phyloP scores from a whole-genome alignment of 1,140 invertebrate genomes.

The Doryteuthis pealeii region DNA sequence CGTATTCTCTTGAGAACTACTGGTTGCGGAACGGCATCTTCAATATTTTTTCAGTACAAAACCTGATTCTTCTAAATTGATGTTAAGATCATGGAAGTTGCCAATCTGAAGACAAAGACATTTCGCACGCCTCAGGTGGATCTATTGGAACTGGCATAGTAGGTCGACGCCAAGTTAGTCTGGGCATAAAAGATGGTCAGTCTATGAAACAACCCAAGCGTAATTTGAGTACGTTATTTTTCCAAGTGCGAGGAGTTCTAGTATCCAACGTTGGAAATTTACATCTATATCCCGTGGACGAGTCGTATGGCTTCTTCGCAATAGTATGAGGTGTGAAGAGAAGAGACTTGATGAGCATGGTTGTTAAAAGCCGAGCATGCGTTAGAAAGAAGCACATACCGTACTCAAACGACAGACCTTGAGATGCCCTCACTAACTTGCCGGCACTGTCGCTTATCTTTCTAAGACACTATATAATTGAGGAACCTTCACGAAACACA shows the following conservation, averaged over 20 bases:
- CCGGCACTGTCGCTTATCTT: conserved; percentile 80
- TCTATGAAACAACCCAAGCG: conserved; percentile 12
- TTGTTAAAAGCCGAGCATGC: conserved; percentile 98
- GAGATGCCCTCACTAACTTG: conserved; percentile 93
- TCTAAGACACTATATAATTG: conserved; percentile 99
- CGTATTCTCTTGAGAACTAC: background rate
- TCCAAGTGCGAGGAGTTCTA: conserved; percentile 87
- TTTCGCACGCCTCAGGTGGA: background rate
- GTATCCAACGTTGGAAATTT: too few species aligned
- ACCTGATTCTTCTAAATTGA: conserved; percentile 14
- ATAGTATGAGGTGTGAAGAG: too few species aligned
- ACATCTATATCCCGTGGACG: conserved; percentile 91
- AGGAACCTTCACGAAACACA: conserved; percentile 97
- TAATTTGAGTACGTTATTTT: conserved; percentile 67
- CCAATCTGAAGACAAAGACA: conserved; percentile 3
- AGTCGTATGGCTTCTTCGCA: too few species aligned
- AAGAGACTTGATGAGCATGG: conserved; percentile 97
- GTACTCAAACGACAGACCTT: conserved; percentile 97
- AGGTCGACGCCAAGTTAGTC: background rate
- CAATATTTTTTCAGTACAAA: background rate
- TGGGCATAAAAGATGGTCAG: background rate
- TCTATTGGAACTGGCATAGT: too few species aligned
- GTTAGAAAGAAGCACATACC: conserved; percentile 98
- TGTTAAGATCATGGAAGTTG: background rate
- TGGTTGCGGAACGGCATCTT: background rate